Conservation (phyloP, 2,113 vertebrate species). For the Trematocara zebra region DNA sequence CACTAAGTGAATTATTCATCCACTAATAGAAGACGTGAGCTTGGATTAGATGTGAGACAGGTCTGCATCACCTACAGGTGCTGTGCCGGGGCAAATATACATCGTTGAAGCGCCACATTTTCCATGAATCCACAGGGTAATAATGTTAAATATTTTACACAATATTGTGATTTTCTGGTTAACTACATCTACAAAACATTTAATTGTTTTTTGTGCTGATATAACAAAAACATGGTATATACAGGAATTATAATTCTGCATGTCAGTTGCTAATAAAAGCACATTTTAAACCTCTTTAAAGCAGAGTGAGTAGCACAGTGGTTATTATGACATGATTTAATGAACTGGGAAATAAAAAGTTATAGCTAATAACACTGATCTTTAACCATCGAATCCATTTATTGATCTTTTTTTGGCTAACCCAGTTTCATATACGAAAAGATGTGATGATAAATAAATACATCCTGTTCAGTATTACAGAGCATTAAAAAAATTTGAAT, state of each 20-base stretch:
- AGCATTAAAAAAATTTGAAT: rapidly evolving
- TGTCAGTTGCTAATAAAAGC: not conserved
- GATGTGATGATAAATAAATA: not conserved
- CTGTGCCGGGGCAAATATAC: rapidly evolving
- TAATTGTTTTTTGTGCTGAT: not conserved
- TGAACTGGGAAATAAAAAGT: not conserved
- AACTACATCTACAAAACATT: not conserved
- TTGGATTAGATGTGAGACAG: not conserved
- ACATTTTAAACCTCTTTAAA: not conserved
- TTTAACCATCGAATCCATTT: not conserved
- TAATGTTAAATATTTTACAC: not conserved
- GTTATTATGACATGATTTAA: not conserved
- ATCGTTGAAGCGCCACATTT: not conserved
- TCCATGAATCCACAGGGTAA: not conserved
- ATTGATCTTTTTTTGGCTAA: not conserved
- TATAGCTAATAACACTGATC: not conserved
- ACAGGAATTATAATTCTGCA: not conserved
- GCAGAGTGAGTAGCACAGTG: not conserved
- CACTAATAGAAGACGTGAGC: not conserved
- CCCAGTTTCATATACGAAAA: not conserved
- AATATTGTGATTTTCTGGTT: not conserved
- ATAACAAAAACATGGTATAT: not conserved
- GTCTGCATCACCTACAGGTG: not conserved
- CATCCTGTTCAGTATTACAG: not conserved
- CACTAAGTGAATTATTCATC: not conserved